These are phyloP conservation scores for Drosophila albomicans DNA, from an alignment of 1,140 invertebrate species.

Conservation along the genomic window DNA sequence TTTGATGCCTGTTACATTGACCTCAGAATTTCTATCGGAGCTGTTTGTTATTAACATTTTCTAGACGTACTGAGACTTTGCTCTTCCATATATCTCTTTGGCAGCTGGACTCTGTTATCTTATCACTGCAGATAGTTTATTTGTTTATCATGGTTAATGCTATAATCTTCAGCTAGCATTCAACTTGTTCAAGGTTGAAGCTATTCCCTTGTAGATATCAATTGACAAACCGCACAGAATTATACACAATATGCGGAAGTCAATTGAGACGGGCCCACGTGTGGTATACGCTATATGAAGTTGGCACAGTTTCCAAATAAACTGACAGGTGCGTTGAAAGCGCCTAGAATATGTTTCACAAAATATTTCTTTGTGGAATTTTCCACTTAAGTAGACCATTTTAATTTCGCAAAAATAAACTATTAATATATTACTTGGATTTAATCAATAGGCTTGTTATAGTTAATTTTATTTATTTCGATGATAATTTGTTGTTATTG, in stretches of 20 bases:
- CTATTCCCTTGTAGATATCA: conserved; percentile 13
- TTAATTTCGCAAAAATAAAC: background rate
- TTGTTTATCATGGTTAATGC: conserved; percentile 17
- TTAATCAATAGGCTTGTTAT: conserved; percentile 10
- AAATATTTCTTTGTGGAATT: background rate
- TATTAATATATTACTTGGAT: conserved; percentile 2
- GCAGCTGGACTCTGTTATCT: conserved; percentile 22
- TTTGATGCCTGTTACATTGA: too few species aligned
- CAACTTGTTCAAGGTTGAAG: conserved; percentile 29
- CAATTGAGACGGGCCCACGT: conserved; percentile 7
- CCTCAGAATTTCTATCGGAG: too few species aligned
- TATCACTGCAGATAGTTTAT: conserved; percentile 36
- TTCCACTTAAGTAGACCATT: background rate
- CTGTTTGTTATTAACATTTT: background rate
- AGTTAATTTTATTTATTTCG: conserved; percentile 27
- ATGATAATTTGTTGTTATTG: conserved; percentile 60
- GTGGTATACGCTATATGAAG: conserved; percentile 33
- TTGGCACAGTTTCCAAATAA: conserved; percentile 20
- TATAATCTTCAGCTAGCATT: conserved; percentile 6
- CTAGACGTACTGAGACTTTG: background rate
- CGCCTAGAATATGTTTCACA: background rate
- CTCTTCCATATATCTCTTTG: conserved; percentile 10
- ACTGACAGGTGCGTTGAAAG: background rate
- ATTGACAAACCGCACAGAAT: conserved; percentile 1
- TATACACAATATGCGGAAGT: conserved; percentile 20